Conservation (phyloP, 2,113 vertebrate species). For the Perognathus longimembris region DNA sequence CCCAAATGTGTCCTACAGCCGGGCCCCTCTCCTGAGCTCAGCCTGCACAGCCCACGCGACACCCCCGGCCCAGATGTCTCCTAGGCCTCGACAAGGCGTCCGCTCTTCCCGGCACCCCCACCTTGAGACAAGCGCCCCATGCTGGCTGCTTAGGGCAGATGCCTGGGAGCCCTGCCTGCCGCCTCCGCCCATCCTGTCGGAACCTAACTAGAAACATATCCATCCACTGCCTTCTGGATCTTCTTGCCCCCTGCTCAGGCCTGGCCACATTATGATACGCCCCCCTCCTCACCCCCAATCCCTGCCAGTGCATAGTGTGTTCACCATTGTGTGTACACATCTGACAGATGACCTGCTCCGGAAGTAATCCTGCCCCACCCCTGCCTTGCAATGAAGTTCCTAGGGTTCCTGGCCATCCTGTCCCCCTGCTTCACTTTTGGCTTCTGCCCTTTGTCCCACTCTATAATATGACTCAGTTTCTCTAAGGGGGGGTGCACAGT, state of each 20-base stretch:
- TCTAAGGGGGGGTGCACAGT: not conserved
- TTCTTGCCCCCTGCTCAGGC: not conserved
- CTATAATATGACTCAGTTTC: not conserved
- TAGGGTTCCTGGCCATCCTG: not conserved
- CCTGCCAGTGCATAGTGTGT: not conserved
- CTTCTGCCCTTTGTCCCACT: not conserved
- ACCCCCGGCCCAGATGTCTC: conserved; percentile 80
- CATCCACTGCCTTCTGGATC: not conserved
- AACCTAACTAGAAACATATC: conserved; percentile 20
- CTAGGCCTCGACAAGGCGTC: conserved; percentile 61
- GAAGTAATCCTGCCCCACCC: not conserved
- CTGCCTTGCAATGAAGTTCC: not conserved
- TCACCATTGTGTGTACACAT: no score
- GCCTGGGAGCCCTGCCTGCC: conserved; percentile 37
- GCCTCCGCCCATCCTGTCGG: conserved; percentile 25
- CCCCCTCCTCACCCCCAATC: no score
- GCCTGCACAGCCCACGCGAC: conserved; percentile 79
- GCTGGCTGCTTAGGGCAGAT: conserved; percentile 64
- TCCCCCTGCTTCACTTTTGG: not conserved
- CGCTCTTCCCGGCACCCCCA: conserved; percentile 59
- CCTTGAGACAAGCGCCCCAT: conserved; percentile 16
- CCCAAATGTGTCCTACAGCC: conserved; percentile 80
- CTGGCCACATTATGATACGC: not conserved
- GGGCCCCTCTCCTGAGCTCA: conserved; percentile 79
- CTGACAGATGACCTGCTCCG: not conserved